Evolutionary conservation across 2,888 invertebrate genomes (phyloP).

Genomic region (Philaethria dido): DNA sequence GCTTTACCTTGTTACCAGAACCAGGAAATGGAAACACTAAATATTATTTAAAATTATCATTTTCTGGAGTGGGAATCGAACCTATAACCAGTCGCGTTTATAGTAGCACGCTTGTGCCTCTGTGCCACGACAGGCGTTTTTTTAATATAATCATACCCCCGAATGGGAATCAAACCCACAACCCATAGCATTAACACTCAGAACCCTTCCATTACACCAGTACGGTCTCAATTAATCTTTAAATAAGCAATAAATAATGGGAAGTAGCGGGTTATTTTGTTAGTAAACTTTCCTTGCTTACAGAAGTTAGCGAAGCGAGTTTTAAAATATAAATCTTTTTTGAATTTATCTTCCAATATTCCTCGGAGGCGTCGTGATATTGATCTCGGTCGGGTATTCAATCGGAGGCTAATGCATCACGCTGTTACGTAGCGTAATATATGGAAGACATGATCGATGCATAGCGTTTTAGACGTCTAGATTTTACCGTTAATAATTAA

Average conservation of each 20-base stretch:
- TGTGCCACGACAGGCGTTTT: too few species aligned
- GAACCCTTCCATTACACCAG: too few species aligned
- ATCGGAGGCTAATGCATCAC: constrained; percentile 39
- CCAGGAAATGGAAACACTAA: too few species aligned
- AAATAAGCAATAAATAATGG: not conserved
- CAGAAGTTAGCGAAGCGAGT: constrained; percentile 11
- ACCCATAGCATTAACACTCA: too few species aligned
- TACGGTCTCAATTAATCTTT: too few species aligned
- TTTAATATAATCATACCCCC: too few species aligned
- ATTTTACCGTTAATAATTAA: constrained; percentile 26
- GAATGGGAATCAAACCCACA: too few species aligned
- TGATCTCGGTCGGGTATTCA: constrained; percentile 38
- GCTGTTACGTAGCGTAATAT: constrained; percentile 26
- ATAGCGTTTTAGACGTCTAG: constrained; percentile 7
- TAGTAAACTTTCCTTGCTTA: not conserved
- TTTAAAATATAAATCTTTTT: constrained; percentile 35
- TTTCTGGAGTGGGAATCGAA: too few species aligned
- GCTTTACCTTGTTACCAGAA: too few species aligned
- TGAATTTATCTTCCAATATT: constrained; percentile 33
- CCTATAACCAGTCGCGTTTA: too few species aligned
- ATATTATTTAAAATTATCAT: too few species aligned
- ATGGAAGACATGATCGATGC: constrained; percentile 38
- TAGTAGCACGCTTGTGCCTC: too few species aligned
- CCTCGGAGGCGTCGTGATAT: constrained; percentile 30
- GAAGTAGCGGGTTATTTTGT: not conserved